Conservation (phyloP, 2,113 vertebrate species). For the Dicaeum eximium region DNA sequence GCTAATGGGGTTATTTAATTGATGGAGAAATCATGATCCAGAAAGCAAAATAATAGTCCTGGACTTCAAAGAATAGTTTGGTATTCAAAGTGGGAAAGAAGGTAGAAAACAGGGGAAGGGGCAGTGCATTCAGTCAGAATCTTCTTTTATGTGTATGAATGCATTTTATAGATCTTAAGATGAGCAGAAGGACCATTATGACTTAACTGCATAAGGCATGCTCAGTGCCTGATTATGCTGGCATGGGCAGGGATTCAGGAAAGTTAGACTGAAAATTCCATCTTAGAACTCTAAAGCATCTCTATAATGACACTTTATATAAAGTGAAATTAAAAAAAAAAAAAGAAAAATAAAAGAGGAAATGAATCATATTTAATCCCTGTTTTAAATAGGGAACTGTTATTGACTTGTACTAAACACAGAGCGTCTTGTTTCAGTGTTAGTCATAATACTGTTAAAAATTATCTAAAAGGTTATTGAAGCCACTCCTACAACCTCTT, state of each 20-base stretch:
- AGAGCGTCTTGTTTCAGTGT: constrained; percentile 13
- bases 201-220: background rate
- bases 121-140: background rate
- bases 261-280: constrained; percentile 17
- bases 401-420: background rate
- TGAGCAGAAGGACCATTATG: background rate
- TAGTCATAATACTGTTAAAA: constrained; percentile 33
- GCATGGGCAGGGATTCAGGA: constrained; percentile 13
- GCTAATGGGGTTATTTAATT: background rate
- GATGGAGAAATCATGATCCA: background rate
- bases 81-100: background rate
- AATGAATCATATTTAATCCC: constrained; percentile 2
- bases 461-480: background rate
- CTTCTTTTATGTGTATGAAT: constrained; percentile 21
- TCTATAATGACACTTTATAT: background rate
- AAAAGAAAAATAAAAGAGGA: background rate
- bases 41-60: background rate
- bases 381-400: constrained; percentile 1
- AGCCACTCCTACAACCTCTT: background rate
- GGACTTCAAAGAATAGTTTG: background rate
- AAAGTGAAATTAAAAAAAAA: background rate
- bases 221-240: background rate
- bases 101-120: background rate
- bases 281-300: background rate
- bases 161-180: background rate